A percentile compares a stretch with the other conserved stretches of the same genome.
phyloP scores from a whole-genome alignment of 2,888 invertebrate species.

The Agapostemon virescens region DNA sequence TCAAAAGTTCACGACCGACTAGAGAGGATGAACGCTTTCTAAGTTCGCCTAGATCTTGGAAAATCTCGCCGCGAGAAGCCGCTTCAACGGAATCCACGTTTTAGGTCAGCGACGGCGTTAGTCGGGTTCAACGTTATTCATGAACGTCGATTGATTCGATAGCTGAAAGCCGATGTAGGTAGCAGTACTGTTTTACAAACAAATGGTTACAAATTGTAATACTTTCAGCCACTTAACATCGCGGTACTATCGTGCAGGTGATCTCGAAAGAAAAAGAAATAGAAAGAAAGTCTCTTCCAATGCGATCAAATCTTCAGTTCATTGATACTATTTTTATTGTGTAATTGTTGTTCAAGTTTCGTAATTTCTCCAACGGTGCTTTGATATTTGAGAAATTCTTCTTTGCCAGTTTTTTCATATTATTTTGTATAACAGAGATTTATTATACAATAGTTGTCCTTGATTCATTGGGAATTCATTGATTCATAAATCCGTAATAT shows the following conservation, averaged over 20 bases:
- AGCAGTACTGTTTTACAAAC: not conserved
- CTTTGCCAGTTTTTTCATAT: no score
- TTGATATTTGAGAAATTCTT: no score
- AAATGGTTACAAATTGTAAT: not conserved
- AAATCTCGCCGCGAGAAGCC: slow-evolving; percentile 16
- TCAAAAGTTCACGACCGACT: slow-evolving; percentile 33
- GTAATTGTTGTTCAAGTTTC: no score
- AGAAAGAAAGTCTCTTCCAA: not conserved
- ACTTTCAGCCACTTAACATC: not conserved
- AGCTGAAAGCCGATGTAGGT: not conserved
- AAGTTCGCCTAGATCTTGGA: slow-evolving; percentile 50
- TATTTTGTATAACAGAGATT: no score
- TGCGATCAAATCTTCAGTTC: not conserved
- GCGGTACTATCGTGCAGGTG: not conserved
- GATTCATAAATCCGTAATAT: no score
- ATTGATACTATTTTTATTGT: no score
- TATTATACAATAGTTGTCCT: no score
- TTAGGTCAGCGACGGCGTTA: slow-evolving; percentile 34
- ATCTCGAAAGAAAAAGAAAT: no score
- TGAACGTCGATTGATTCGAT: not conserved
- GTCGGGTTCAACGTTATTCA: not conserved
- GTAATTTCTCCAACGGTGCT: no score
- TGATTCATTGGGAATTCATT: no score
- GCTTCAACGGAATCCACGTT: slow-evolving; percentile 41
- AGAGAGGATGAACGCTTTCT: slow-evolving; percentile 42